Conservation (phyloP, 2,888 invertebrate genomes). For the Azorinus chamasolen region DNA sequence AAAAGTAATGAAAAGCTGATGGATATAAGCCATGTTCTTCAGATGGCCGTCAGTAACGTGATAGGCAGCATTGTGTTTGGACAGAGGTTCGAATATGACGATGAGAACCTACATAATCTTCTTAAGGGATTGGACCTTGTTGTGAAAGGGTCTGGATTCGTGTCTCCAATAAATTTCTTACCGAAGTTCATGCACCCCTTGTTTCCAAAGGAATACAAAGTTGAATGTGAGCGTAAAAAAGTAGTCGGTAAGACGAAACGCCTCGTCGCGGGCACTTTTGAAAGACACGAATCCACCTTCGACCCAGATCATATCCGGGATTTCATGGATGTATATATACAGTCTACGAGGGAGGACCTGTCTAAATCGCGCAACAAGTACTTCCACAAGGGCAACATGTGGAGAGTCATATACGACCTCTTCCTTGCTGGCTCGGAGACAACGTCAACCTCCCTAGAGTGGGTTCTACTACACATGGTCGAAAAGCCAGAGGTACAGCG, state of each 20-base stretch:
- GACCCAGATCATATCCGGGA: conserved; percentile 70
- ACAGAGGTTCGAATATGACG: conserved; percentile 62
- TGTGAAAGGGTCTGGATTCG: conserved; percentile 32
- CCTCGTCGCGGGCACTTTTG: conserved; percentile 30
- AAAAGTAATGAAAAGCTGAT: background rate
- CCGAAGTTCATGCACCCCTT: conserved; percentile 41
- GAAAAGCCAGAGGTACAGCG: conserved; percentile 68
- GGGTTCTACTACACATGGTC: conserved; percentile 71
- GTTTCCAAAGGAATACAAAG: conserved; percentile 10
- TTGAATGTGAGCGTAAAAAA: background rate
- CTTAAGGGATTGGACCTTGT: conserved; percentile 26
- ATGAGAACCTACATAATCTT: conserved; percentile 44
- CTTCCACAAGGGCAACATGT: conserved; percentile 33
- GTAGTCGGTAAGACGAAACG: background rate
- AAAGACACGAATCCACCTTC: conserved; percentile 65
- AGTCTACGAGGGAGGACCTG: conserved; percentile 6
- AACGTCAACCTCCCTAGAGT: conserved; percentile 67
- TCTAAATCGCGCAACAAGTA: background rate
- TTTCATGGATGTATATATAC: conserved; percentile 71
- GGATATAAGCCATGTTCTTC: background rate
- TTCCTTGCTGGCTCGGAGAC: conserved; percentile 75
- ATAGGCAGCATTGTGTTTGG: conserved; percentile 72
- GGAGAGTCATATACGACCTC: conserved; percentile 65
- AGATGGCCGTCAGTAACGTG: conserved; percentile 52
- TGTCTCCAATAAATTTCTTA: conserved; percentile 48